phyloP scores from a whole-genome alignment of 1,140 invertebrate genomes.

The Brachionus angularis region DNA sequence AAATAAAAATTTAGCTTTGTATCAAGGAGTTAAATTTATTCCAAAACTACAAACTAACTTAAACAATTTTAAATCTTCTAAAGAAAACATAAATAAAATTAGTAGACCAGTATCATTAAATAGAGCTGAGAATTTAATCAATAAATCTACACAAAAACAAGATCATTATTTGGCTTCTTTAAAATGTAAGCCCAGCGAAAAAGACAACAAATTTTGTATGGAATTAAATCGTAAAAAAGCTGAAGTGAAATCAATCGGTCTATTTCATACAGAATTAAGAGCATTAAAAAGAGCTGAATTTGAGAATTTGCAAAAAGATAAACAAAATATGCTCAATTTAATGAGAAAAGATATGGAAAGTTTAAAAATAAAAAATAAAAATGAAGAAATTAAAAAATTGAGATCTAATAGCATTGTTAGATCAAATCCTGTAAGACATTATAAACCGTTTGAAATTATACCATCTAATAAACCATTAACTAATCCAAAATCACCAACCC shows the following conservation, averaged over 20 bases:
- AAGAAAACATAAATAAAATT: background rate
- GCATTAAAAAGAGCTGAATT: conserved; percentile 58
- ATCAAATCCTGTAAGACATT: conserved; percentile 56
- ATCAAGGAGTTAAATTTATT: conserved; percentile 32
- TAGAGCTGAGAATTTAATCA: background rate
- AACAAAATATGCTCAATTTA: conserved; percentile 55
- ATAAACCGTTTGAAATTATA: conserved; percentile 53
- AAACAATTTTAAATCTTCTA: background rate
- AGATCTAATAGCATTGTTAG: conserved; percentile 56
- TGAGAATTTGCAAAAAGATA: conserved; percentile 55
- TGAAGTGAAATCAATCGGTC: background rate
- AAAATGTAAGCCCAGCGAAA: too few species aligned
- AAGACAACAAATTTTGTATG: too few species aligned
- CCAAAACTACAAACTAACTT: background rate
- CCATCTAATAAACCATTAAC: conserved; percentile 55
- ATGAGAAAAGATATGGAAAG: conserved; percentile 48
- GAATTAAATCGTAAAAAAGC: background rate
- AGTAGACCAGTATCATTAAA: background rate
- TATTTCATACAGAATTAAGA: conserved; percentile 59
- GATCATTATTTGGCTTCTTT: too few species aligned
- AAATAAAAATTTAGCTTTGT: background rate
- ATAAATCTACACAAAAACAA: background rate
- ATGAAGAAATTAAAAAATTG: conserved; percentile 55
- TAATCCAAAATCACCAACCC: conserved; percentile 54
- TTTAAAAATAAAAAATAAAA: conserved; percentile 48